phyloP scores from a whole-genome alignment of 1,140 invertebrate species.

The Drosophila ercepeae region DNA sequence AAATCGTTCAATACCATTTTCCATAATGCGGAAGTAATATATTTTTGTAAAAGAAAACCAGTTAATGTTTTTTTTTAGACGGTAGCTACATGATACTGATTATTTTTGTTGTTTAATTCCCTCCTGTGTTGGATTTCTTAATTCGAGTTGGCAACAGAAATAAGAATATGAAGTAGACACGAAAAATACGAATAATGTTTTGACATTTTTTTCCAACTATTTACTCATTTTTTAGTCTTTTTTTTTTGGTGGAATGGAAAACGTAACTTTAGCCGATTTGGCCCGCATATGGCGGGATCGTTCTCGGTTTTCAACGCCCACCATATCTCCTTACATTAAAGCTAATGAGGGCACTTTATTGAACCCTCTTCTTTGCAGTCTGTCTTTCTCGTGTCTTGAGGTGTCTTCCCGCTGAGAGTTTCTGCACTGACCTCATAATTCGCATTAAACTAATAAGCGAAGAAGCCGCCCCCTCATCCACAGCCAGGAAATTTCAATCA shows the following conservation, averaged over 20 bases:
- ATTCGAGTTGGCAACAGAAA: constrained; percentile 1
- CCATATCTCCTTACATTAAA: constrained; percentile 69
- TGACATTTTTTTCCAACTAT: constrained; percentile 29
- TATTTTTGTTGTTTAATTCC: not conserved
- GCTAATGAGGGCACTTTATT: constrained; percentile 54
- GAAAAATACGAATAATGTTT: constrained; percentile 21
- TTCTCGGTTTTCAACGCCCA: constrained; percentile 50
- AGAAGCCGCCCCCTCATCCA: constrained; percentile 33
- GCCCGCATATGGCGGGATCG: constrained; percentile 31
- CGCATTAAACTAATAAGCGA: constrained; percentile 54
- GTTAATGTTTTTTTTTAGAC: not conserved
- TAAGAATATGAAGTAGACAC: constrained; percentile 1
- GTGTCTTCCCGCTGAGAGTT: constrained; percentile 27
- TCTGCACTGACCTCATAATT: constrained; percentile 68
- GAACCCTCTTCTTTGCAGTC: constrained; percentile 26
- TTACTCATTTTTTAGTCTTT: constrained; percentile 9
- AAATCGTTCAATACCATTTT: not conserved
- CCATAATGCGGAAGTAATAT: not conserved
- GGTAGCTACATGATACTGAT: not conserved
- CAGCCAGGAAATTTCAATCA: constrained; percentile 71
- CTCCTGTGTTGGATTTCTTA: not conserved
- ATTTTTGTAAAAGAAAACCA: not conserved
- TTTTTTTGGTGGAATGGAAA: constrained; percentile 13
- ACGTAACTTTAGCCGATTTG: constrained; percentile 47
- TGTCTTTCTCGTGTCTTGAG: not conserved